phyloP scores from a whole-genome alignment of 2,888 invertebrate species.

The Hypsopygia costalis region DNA sequence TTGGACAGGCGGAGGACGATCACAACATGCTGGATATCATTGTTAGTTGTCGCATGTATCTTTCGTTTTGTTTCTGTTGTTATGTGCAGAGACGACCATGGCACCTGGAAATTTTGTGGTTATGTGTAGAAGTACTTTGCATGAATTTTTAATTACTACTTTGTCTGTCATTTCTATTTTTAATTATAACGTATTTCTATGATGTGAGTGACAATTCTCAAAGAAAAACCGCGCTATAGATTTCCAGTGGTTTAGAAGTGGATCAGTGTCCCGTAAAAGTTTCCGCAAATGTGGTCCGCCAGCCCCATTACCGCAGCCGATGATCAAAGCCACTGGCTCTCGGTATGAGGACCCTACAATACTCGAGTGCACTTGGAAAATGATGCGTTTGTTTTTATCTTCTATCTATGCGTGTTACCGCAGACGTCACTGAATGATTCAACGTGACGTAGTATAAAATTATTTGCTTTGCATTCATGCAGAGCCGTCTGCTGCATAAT shows the following conservation, averaged over 20 bases:
- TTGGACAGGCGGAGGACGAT: too few relatives aligned
- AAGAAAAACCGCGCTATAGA: slow-evolving; percentile 42
- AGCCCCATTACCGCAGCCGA: slow-evolving; percentile 51
- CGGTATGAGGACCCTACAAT: slow-evolving; percentile 43
- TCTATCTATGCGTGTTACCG: slow-evolving; percentile 14
- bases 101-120: too few relatives aligned
- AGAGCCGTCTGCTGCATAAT: slow-evolving; percentile 40
- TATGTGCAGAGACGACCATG: too few relatives aligned
- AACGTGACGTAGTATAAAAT: slow-evolving; percentile 23
- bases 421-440: slow-evolving; percentile 8
- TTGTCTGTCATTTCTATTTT: too few relatives aligned
- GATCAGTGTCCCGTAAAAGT: slow-evolving; percentile 74
- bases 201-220: slow-evolving; percentile 23
- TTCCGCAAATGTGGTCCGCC: slow-evolving; percentile 62
- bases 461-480: slow-evolving; percentile 26
- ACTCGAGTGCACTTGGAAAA: slow-evolving; percentile 42
- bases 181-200: too few relatives aligned
- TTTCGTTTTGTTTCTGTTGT: too few relatives aligned
- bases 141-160: too few relatives aligned
- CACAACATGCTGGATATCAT: too few relatives aligned
- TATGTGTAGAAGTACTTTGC: too few relatives aligned
- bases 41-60: too few relatives aligned
- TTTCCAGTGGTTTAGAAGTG: slow-evolving; percentile 58
- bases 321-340: slow-evolving; percentile 65
- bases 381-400: slow-evolving; percentile 47